phyloP scores from a whole-genome alignment of 2,113 vertebrate species.

The Ranitomeya imitator region DNA sequence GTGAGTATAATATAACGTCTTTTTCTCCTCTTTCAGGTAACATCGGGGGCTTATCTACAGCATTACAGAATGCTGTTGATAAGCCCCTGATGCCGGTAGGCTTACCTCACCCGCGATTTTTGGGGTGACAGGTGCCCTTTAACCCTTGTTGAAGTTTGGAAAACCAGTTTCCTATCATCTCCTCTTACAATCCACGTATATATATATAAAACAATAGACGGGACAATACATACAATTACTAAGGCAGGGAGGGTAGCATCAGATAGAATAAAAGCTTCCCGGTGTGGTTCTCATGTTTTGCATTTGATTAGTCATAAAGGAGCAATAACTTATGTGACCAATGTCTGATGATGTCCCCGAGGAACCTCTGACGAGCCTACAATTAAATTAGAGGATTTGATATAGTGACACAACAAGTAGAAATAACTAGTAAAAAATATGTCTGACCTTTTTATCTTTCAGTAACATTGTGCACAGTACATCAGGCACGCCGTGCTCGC shows the following conservation, averaged over 20 bases:
- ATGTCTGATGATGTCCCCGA: not conserved
- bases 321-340: not conserved
- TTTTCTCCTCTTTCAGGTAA: no score
- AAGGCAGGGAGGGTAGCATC: not conserved
- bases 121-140: no score
- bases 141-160: no score
- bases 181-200: no score
- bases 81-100: no score
- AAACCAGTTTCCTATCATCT: no score
- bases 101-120: no score
- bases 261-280: not conserved
- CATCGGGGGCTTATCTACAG: no score
- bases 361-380: not conserved
- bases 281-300: not conserved
- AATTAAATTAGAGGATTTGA: not conserved
- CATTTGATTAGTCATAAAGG: not conserved
- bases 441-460: slow-evolving; percentile 17
- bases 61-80: no score
- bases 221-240: no score
- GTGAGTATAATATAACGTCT: no score
- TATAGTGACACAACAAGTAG: not conserved
- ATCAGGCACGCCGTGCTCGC: slow-evolving; percentile 22
- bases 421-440: not conserved
- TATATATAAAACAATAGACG: no score
- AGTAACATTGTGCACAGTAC: not conserved